Evolutionary conservation across 2,797 vertebrate genomes (phyloP), one percentile per base, ranked within the genome.

Genomic region (Bovichtus variegatus): DNA sequence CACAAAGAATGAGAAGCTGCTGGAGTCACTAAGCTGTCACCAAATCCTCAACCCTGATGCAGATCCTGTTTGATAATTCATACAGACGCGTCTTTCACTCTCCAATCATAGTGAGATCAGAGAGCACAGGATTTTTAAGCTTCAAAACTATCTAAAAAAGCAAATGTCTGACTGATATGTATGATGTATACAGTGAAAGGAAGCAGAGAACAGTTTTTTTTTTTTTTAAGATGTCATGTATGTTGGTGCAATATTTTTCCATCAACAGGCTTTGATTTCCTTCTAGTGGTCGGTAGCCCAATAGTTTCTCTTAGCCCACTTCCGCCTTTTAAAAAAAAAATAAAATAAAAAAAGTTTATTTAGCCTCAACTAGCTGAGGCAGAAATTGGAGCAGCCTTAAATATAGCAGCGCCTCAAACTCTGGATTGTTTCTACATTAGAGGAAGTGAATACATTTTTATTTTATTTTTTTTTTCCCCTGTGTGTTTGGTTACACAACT

Each of bases 361-460:
- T 74, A 63, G 54, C 70, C 46, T 54, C 7, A 25, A 74, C 57
- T 85, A 29, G 55, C 61, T 38, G 36, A 63, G 46, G 53, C 65
- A 53, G 58, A 74, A 83, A 57, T 25, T 55, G 44, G 64, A 89
- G 70, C 78, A 74, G 62, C 78, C 73, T 87, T 75, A 77, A 77
- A 75, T 27, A 73, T 27, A 23, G 18, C 62, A 76, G 0, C 47
- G n/a, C 15, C 49, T 81, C 66, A 53, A 72, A 73, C 61, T 72
- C 58, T 60, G 64, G 34, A 67, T 66, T 23, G 51, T 84, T 82
- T 27, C 67, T 59, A 57, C 74, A 59, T 58, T 34, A 51, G 40
- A 74, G 67, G 36, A 83, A 76, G 53, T 38, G 55, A 31, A 44
- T 27, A 11, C 12, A 2, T 58, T 36, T 54, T 55, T 36, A n/a